Evolutionary conservation across 2,797 vertebrate genomes (phyloP), one percentile per base, ranked within the genome.

Genomic region (Melanotaenia pygmaea): DNA sequence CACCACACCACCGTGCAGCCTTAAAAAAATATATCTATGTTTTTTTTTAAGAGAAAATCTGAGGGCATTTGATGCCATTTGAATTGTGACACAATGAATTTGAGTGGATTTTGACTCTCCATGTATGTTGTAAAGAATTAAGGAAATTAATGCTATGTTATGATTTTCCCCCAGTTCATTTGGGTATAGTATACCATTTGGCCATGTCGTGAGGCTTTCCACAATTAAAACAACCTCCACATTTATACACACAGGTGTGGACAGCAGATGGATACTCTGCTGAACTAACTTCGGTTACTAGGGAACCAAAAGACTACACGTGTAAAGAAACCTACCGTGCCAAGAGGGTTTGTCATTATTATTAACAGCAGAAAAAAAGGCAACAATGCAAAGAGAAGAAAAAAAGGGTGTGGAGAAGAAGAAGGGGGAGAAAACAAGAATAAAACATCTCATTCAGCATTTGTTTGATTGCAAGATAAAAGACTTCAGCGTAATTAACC

Each of bases 271-370:
- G 70, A 70, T 74, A 70, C 76, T 80, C 28, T 18, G 74, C 67
- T 62, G 69, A 57, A 76, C 61, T 51, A 81, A 58, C 73, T 80
- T 75, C 70, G 67, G 89, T 92, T 90, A 83, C 89, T 83, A 91
- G 83, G 90, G 86, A 82, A 91, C 90, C 73, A 83, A 77, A 79
- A 74, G 72, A 74, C 62, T 75, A 5, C 60, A 51, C 9, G 20
- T 71, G 56, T 62, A 63, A 70, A 76, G 70, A 80, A 40, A 47
- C 71, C 71, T 67, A 57, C 67, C 74, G 62, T 64, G 66, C 63
- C 43, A 57, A 64, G 67, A 67, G 63, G 40, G 64, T 50, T 77
- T 69, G 53, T 28, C 32, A 43, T 81, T 66, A 37, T 83, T 76
- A 51, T 63, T 64, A 66, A 18, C 24, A 38, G 79, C 45, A 61